phyloP scores from a whole-genome alignment of 2,888 invertebrate genomes.

The Proisotoma minuta region DNA sequence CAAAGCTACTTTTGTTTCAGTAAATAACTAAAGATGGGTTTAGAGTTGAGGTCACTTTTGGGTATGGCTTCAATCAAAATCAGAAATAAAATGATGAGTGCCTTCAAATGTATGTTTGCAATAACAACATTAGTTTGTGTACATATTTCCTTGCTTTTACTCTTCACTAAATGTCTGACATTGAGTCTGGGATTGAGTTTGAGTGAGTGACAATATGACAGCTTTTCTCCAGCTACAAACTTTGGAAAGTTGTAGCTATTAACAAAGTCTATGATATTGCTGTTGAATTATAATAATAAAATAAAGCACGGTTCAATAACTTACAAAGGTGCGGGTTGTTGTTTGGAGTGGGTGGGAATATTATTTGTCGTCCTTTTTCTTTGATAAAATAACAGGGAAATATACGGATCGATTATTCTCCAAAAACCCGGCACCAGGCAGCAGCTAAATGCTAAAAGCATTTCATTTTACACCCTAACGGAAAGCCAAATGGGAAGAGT shows the following conservation, averaged over 20 bases:
- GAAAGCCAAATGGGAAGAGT: too few species aligned
- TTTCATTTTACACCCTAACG: too few species aligned
- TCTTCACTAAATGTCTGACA: neutral
- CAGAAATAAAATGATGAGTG: conserved; percentile 9
- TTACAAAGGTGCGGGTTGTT: too few species aligned
- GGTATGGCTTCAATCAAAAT: conserved; percentile 10
- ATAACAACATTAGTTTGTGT: conserved; percentile 9
- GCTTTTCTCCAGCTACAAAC: neutral
- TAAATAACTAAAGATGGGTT: neutral
- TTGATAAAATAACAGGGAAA: too few species aligned
- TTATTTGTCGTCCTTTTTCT: too few species aligned
- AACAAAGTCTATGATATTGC: neutral
- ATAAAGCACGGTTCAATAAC: neutral
- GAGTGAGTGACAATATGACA: neutral
- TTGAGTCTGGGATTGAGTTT: neutral
- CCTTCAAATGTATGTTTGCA: conserved; percentile 10
- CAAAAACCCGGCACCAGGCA: neutral
- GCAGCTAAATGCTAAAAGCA: too few species aligned
- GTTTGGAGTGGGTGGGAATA: too few species aligned
- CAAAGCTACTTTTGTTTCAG: neutral
- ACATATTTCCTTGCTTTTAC: neutral
- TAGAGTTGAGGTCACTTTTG: neutral
- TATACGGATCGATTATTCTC: neutral
- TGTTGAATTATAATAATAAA: neutral
- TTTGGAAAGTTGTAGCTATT: neutral